Percentiles rank a stretch among this genome's conserved stretches.
phyloP scores from a whole-genome alignment of 2,113 vertebrate genomes.

The Meleagris gallopavo region DNA sequence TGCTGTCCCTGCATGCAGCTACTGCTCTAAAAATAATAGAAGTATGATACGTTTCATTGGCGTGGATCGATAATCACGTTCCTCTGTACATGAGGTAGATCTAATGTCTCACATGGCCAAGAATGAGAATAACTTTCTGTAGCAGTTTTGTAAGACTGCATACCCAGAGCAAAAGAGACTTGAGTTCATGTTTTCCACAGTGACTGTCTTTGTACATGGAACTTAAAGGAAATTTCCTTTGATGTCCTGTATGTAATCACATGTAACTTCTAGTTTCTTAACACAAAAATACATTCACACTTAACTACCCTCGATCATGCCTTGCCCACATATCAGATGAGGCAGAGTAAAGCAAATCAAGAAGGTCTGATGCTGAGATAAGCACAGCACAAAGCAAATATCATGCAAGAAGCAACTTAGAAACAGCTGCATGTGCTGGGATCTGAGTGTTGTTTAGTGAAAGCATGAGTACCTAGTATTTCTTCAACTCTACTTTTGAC shows the following conservation, averaged over 20 bases:
- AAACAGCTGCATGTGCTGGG: background rate
- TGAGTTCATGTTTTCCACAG: background rate
- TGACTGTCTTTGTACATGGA: fast-evolving
- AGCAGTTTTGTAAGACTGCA: background rate
- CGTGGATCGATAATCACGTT: conserved; percentile 13
- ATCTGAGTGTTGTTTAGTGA: background rate
- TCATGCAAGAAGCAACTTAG: background rate
- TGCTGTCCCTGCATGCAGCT: background rate
- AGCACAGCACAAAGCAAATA: background rate
- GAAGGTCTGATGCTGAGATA: background rate
- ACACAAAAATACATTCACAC: background rate
- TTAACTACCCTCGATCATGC: background rate
- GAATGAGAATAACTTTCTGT: background rate
- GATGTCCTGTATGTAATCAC: background rate
- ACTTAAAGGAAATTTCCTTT: background rate
- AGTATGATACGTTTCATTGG: background rate
- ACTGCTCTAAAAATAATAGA: conserved; percentile 10
- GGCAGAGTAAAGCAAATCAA: background rate
- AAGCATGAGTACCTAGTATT: background rate
- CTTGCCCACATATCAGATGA: background rate
- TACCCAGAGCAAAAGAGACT: background rate
- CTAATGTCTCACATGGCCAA: background rate
- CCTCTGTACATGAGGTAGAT: background rate
- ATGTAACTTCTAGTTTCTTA: background rate
- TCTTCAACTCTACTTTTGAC: background rate